Base-by-base conservation (phyloP, 2,888 invertebrate genomes). In the Spisula solida region DNA sequence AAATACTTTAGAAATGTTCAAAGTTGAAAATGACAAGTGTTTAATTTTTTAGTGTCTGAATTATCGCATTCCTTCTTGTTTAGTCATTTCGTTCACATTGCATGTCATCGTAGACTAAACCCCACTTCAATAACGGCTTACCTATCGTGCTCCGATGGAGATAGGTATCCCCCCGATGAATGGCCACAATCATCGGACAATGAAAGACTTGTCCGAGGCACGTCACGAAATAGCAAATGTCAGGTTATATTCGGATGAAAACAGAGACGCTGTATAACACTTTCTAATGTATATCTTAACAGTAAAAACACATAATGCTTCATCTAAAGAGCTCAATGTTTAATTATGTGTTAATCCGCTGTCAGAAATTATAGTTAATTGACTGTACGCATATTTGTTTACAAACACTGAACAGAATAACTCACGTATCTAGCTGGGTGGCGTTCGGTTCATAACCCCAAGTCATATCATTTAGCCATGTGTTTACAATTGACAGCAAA, bases 391-490 rank as follows among this genome's bases (percentile, higher is more conserved):
- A 82, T 79, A 85, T 78, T 81, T 66, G 66, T 81, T 56, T n/a
- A 75, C 81, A 34, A 78, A 82, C 47, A 78, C n/a, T 51, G 51
- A 78, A 25, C 87, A 85, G 84, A 81, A 85, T 84, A 85, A 83
- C 60, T 82, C 79, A 83, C 70, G 78, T 85, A n/a, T 79, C 89
- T 20, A 90, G 79, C 82, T 89, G 92, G 92, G 89, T 90, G 90
- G 92, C 81, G 86, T 48, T 66, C 41, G 81, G 90, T 89, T 89
- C 92, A 86, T 85, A 90, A 89, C 92, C 92, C 90, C 86, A 88
- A 88, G 89, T 89, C 90, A 90, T 88, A 90, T 89, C 88, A 88
- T 89, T 90, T 90, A 88, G 86, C 92, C 82, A 88, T 90, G 87
- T 85, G 66, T 91, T 89, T 60, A 89, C 89, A 86, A 88, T 79